Percentiles rank a stretch among this genome's conserved stretches.
These are phyloP conservation scores for Oreochromis tanganicae DNA, from an alignment of 2,113 vertebrate species.

Conservation along the genomic window DNA sequence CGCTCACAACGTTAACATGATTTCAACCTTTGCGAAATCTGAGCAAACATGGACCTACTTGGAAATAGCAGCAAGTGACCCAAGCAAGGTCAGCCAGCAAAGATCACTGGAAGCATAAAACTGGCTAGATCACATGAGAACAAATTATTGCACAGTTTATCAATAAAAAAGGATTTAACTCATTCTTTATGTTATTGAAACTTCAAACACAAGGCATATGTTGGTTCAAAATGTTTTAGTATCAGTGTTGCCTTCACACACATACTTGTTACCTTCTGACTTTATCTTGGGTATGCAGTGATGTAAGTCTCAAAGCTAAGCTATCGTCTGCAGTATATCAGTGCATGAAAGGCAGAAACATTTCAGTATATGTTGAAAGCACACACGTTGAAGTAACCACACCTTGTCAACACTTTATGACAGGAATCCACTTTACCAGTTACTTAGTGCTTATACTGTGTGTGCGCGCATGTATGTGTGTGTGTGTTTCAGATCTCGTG, in stretches of 20 bases:
- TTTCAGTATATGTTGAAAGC: conserved; percentile 1
- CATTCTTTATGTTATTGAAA: background rate
- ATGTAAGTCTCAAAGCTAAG: conserved; percentile 1
- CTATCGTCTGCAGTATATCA: background rate
- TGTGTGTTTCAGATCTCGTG: background rate
- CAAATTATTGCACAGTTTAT: background rate
- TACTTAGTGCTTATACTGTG: background rate
- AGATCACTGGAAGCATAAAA: background rate
- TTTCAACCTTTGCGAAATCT: background rate
- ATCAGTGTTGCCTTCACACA: background rate
- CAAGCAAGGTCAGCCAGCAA: background rate
- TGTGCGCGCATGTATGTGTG: background rate
- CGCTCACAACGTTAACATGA: background rate
- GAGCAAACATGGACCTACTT: background rate
- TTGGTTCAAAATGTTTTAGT: background rate
- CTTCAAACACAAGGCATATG: background rate
- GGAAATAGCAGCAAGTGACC: background rate
- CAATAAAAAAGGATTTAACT: background rate
- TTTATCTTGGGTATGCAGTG: background rate
- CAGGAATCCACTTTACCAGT: background rate
- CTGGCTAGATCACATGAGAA: background rate
- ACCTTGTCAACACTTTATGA: conserved; percentile 1
- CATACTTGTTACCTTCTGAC: background rate
- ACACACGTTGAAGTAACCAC: background rate
- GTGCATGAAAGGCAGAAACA: background rate